phyloP scores from a whole-genome alignment of 1,140 invertebrate genomes.

The Sesamia nonagrioides region DNA sequence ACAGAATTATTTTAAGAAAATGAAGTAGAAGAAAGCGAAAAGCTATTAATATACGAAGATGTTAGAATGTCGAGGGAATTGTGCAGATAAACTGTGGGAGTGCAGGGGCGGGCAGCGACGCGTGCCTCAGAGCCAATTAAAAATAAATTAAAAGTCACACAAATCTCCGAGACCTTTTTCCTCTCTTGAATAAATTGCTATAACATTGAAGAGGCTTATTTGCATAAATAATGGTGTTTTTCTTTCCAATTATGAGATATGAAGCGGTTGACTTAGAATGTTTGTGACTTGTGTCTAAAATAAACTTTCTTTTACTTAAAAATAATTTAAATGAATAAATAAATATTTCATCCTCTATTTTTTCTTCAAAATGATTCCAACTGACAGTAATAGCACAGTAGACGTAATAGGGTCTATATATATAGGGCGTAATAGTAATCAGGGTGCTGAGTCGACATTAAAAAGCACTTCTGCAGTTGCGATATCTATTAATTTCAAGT shows the following conservation, averaged over 20 bases:
- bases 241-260: not conserved
- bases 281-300: too few species aligned
- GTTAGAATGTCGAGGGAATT: not conserved
- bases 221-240: slow-evolving; percentile 16
- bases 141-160: slow-evolving; percentile 39
- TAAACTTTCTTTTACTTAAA: too few species aligned
- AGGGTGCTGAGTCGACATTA: too few species aligned
- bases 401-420: too few species aligned
- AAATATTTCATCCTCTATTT: too few species aligned
- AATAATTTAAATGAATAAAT: too few species aligned
- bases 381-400: too few species aligned
- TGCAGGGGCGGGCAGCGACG: not conserved
- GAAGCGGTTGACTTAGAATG: not conserved
- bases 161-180: slow-evolving; percentile 25
- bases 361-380: too few species aligned
- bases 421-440: too few species aligned
- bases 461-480: too few species aligned
- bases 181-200: slow-evolving; percentile 18
- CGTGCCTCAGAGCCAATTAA: slow-evolving; percentile 23
- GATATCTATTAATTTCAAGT: not conserved
- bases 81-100: not conserved
- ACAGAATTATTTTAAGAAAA: slow-evolving; percentile 7
- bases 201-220: slow-evolving; percentile 3
- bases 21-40: not conserved
- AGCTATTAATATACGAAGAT: slow-evolving; percentile 5